A percentile compares a stretch with the other conserved stretches of the same genome.
These are phyloP conservation scores for Zenarchopterus dispar DNA, from an alignment of 2,797 vertebrate species.

Conservation along the genomic window DNA sequence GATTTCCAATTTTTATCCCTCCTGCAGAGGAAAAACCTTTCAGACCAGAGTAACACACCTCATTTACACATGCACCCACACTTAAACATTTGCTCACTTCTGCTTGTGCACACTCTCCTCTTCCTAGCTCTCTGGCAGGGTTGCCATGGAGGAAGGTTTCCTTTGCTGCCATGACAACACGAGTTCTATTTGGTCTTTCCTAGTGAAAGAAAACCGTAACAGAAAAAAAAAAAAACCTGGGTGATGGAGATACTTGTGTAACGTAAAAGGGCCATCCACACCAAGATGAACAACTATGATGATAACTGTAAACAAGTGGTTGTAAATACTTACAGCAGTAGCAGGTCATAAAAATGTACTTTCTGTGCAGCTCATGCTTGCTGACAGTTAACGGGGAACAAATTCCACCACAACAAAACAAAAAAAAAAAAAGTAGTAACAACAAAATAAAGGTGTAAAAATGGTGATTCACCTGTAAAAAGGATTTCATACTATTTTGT, in stretches of 20 bases:
- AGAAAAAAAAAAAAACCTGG: slow-evolving; percentile 13
- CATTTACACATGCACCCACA: slow-evolving; percentile 17
- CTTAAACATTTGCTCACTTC: slow-evolving; percentile 28
- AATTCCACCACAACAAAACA: too few relatives aligned
- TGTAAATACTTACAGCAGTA: not conserved
- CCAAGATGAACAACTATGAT: too few relatives aligned
- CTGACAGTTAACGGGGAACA: too few relatives aligned
- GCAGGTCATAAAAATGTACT: not conserved
- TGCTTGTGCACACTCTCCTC: slow-evolving; percentile 15
- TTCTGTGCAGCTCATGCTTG: too few relatives aligned
- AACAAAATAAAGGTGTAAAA: too few relatives aligned
- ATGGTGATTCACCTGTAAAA: too few relatives aligned
- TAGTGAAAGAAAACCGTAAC: slow-evolving; percentile 50
- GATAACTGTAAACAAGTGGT: not conserved
- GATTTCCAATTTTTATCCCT: slow-evolving; percentile 33
- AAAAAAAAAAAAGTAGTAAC: too few relatives aligned
- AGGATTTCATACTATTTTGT: too few relatives aligned
- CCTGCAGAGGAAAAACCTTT: slow-evolving; percentile 29
- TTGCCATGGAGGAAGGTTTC: slow-evolving; percentile 69
- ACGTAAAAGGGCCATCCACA: slow-evolving; percentile 33
- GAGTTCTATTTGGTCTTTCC: slow-evolving; percentile 59
- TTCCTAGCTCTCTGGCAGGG: slow-evolving; percentile 39
- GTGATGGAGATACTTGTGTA: slow-evolving; percentile 41
- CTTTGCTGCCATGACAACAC: slow-evolving; percentile 75
- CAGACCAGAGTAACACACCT: slow-evolving; percentile 14